A percentile compares a stretch with the other conserved stretches of the same genome.
Evolutionary conservation across 1,140 invertebrate genomes (phyloP).

Genomic region (Diachasma alloeum): DNA sequence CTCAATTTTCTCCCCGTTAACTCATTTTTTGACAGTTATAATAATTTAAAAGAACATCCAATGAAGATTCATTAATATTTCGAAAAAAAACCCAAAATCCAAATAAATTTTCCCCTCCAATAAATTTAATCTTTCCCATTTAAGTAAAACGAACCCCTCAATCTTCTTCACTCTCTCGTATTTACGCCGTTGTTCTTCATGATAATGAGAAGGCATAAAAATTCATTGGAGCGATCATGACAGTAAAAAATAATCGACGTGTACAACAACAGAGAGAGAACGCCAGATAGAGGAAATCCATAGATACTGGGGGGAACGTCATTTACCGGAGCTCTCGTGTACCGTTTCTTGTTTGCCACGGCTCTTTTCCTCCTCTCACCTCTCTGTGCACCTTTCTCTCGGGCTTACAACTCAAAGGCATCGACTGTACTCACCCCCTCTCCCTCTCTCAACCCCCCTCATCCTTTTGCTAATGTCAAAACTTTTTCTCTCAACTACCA

Average conservation of each 20-base stretch:
- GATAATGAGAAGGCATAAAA: neutral
- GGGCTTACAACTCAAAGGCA: neutral
- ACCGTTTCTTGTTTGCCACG: neutral
- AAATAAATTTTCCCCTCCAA: too few species aligned
- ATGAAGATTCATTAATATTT: too few species aligned
- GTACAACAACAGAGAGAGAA: neutral
- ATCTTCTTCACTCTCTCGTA: neutral
- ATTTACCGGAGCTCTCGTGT: neutral
- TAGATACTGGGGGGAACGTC: neutral
- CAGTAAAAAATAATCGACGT: neutral
- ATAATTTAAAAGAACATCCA: too few species aligned
- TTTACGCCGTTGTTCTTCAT: neutral
- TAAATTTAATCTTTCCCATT: too few species aligned
- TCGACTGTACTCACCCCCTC: neutral
- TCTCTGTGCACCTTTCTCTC: neutral
- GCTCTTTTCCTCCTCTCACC: neutral
- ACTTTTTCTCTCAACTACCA: neutral
- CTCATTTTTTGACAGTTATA: too few species aligned
- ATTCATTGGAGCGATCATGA: constrained; percentile 6
- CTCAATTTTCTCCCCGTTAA: too few species aligned
- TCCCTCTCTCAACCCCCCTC: neutral
- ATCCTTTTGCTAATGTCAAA: neutral
- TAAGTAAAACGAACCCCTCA: neutral
- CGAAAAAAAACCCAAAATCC: too few species aligned
- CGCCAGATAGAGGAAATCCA: neutral